A percentile compares a stretch with the other conserved stretches of the same genome.
phyloP scores from a whole-genome alignment of 2,888 invertebrate genomes.

The Rhopalosiphum nymphaeae region DNA sequence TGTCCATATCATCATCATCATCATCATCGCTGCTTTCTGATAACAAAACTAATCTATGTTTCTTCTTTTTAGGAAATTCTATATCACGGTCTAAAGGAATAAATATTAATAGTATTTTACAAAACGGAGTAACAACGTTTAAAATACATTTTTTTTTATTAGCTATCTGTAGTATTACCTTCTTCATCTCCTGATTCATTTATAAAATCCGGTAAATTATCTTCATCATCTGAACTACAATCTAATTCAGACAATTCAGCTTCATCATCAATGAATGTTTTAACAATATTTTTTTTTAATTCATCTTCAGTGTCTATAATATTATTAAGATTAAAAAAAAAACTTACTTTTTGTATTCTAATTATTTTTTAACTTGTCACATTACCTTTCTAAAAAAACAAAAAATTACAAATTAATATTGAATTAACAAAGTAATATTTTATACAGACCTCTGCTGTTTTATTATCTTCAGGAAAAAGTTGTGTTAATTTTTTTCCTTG shows the following conservation, averaged over 20 bases:
- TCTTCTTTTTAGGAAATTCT: slow-evolving; percentile 34
- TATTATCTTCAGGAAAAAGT: background rate
- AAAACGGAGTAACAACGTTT: background rate
- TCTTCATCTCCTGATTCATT: slow-evolving; percentile 86
- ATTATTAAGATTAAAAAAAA: background rate
- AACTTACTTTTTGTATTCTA: slow-evolving; percentile 4
- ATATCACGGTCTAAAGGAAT: background rate
- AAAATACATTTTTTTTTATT: background rate
- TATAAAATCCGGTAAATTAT: slow-evolving; percentile 85
- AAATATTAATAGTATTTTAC: background rate
- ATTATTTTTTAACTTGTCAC: background rate
- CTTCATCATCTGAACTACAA: slow-evolving; percentile 88
- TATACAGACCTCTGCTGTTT: background rate
- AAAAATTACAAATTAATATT: background rate
- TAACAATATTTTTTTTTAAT: background rate
- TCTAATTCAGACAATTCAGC: slow-evolving; percentile 93
- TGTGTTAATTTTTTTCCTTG: background rate
- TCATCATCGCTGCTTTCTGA: slow-evolving; percentile 39
- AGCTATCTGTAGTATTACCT: slow-evolving; percentile 71
- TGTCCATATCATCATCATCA: background rate
- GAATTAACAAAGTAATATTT: background rate
- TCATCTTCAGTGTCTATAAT: background rate
- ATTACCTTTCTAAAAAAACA: slow-evolving; percentile 1
- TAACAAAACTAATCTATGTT: background rate
- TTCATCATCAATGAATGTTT: slow-evolving; percentile 88